Evolutionary conservation across 2,113 vertebrate genomes (phyloP).

Genomic region (Epinephelus lanceolatus): DNA sequence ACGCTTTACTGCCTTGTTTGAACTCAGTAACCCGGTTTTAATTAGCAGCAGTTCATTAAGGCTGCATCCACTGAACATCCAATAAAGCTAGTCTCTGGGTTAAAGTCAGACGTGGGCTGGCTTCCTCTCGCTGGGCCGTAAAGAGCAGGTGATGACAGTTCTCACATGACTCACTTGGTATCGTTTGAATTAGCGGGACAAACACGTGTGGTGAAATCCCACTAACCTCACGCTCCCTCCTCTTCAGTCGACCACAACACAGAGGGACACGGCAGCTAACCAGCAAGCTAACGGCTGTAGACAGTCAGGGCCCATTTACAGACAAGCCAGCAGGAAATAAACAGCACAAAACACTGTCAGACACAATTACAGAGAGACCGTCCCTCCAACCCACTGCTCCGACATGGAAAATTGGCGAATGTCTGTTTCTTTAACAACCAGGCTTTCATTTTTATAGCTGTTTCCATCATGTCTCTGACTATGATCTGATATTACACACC

Average conservation of each 20-base stretch:
- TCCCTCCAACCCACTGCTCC: not conserved
- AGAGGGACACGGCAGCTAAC: not conserved
- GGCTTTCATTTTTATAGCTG: not conserved
- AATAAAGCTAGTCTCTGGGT: conserved; percentile 47
- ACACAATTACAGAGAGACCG: conserved; percentile 26
- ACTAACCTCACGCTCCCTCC: not conserved
- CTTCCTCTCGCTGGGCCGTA: conserved; percentile 39
- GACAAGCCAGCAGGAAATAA: conserved; percentile 44
- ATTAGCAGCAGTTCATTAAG: conserved; percentile 56
- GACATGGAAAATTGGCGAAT: conserved; percentile 12
- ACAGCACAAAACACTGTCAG: conserved; percentile 42
- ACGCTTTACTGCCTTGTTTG: conserved; percentile 55
- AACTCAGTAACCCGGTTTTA: conserved; percentile 54
- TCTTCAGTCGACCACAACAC: conserved; percentile 44
- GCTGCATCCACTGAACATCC: conserved; percentile 38
- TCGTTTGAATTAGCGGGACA: conserved; percentile 22
- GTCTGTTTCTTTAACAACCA: conserved; percentile 5
- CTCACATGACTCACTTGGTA: conserved; percentile 27
- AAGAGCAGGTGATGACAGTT: conserved; percentile 47
- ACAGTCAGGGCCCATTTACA: conserved; percentile 39
- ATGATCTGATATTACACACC: not conserved
- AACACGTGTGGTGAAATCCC: conserved; percentile 43
- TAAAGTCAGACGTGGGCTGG: conserved; percentile 31
- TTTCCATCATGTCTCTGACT: conserved; percentile 24
- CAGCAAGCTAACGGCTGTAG: conserved; percentile 49